phyloP scores from a whole-genome alignment of 1,140 invertebrate species.

The silkworm (Bombyx mori) region DNA sequence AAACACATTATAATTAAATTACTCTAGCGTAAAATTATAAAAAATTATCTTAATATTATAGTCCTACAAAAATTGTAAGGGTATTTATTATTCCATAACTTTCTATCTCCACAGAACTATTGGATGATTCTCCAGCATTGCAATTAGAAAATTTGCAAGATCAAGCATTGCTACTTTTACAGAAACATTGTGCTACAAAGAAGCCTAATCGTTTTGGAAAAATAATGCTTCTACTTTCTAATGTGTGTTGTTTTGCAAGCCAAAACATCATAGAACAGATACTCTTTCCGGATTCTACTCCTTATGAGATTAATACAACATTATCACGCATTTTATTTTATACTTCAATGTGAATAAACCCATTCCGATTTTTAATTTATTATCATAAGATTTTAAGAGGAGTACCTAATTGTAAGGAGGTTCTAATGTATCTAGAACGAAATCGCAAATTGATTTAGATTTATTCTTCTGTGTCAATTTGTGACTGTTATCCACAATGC shows the following conservation, averaged over 20 bases:
- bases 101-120: conserved; percentile 72
- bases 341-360: conserved; percentile 23
- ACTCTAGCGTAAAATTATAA: neutral
- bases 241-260: conserved; percentile 70
- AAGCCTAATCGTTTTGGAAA: conserved; percentile 78
- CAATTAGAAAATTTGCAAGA: conserved; percentile 83
- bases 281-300: conserved; percentile 30
- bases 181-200: conserved; percentile 73
- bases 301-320: conserved; percentile 30
- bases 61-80: neutral
- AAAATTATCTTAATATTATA: neutral
- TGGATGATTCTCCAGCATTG: conserved; percentile 74
- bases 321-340: conserved; percentile 34
- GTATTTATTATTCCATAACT: neutral
- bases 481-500: too few species aligned
- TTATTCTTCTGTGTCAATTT: too few species aligned
- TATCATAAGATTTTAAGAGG: too few species aligned
- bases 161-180: conserved; percentile 82
- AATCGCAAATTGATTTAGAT: too few species aligned
- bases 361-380: too few species aligned
- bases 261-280: conserved; percentile 61
- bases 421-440: too few species aligned
- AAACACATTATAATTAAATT: neutral
- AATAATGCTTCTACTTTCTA: conserved; percentile 79
- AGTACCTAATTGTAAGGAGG: too few species aligned